A percentile compares a stretch with the other conserved stretches of the same genome.
phyloP scores from a whole-genome alignment of 2,113 vertebrate species.

The Muntiacus reevesi region DNA sequence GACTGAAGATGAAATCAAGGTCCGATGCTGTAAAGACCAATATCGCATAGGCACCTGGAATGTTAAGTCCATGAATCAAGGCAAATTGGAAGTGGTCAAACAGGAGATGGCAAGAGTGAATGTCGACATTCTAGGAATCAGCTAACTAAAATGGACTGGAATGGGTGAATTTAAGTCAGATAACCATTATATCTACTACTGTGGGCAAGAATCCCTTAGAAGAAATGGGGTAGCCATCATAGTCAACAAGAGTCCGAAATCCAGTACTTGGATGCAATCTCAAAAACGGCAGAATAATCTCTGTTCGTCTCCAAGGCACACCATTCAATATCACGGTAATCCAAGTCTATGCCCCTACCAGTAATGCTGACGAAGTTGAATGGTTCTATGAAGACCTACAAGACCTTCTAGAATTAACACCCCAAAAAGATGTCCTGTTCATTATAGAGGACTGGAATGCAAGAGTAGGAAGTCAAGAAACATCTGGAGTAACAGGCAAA shows the following conservation, averaged over 20 bases:
- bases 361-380: background rate
- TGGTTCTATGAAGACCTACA: background rate
- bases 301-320: background rate
- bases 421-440: background rate
- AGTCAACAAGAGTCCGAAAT: background rate
- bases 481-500: background rate
- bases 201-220: background rate
- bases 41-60: background rate
- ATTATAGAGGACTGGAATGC: background rate
- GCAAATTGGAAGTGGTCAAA: background rate
- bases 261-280: background rate
- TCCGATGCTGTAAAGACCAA: background rate
- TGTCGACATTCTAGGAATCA: rapidly evolving
- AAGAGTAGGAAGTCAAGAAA: background rate
- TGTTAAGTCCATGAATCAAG: background rate
- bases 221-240: background rate
- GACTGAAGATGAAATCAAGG: background rate
- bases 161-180: background rate
- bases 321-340: background rate
- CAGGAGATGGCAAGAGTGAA: background rate
- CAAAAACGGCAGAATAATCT: background rate
- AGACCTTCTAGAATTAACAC: background rate
- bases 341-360: background rate
- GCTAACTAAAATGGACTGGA: background rate
- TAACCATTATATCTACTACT: background rate